Evolutionary conservation across 2,797 vertebrate genomes (phyloP).

Genomic region (Tokudaia tokunoshimensis): DNA sequence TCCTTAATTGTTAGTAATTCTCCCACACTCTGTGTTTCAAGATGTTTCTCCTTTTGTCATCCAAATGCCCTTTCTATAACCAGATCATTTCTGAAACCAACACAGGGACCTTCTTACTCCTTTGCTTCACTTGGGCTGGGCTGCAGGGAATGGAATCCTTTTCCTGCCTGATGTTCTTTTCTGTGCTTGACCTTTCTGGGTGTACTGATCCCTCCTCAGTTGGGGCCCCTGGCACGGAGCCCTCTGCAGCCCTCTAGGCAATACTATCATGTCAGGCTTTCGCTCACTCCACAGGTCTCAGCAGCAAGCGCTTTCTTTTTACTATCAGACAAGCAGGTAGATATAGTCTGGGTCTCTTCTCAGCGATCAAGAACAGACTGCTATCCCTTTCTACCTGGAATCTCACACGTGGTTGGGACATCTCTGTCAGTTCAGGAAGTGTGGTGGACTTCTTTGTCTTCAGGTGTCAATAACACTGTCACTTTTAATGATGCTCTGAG

Average conservation of each 20-base stretch:
- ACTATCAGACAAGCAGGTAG: background rate
- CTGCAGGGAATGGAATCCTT: background rate
- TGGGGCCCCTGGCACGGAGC: background rate
- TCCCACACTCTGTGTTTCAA: background rate
- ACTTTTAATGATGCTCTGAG: background rate
- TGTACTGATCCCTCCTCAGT: background rate
- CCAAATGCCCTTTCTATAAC: background rate
- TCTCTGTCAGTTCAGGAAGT: background rate
- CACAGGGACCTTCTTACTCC: background rate
- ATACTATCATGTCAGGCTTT: background rate
- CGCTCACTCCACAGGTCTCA: rapidly evolving
- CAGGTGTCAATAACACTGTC: background rate
- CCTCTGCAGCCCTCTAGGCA: background rate
- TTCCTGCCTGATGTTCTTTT: background rate
- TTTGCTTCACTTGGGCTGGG: background rate
- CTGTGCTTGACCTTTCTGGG: background rate
- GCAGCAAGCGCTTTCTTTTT: background rate
- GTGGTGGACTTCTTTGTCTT: background rate
- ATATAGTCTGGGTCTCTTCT: background rate
- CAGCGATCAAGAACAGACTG: background rate
- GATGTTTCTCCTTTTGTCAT: background rate
- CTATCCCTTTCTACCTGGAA: background rate
- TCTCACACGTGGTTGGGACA: background rate
- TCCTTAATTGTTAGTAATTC: background rate
- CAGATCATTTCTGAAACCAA: background rate